phyloP scores from a whole-genome alignment of 2,113 vertebrate species.

The Istiophorus platypterus region DNA sequence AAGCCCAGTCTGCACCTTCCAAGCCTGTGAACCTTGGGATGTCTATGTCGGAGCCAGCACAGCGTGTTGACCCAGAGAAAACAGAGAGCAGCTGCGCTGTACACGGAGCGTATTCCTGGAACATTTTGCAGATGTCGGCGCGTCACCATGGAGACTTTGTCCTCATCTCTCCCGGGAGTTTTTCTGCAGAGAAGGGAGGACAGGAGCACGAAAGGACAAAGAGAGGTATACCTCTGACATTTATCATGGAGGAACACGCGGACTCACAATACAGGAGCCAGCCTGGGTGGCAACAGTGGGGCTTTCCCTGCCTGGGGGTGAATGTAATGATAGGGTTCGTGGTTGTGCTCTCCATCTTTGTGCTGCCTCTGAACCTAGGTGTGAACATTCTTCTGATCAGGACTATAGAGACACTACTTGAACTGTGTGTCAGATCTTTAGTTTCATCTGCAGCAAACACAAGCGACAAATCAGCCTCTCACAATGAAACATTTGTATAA shows the following conservation, averaged over 20 bases:
- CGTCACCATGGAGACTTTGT: slow-evolving; percentile 57
- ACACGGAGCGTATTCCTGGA: slow-evolving; percentile 54
- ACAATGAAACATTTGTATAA: slow-evolving; percentile 39
- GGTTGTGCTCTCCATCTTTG: slow-evolving; percentile 66
- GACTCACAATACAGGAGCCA: slow-evolving; percentile 26
- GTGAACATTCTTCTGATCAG: slow-evolving; percentile 80
- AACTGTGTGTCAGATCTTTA: slow-evolving; percentile 50
- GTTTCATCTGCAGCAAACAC: slow-evolving; percentile 12
- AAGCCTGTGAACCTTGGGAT: slow-evolving; percentile 18
- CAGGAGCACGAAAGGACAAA: slow-evolving; percentile 43
- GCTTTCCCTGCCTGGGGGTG: slow-evolving; percentile 66
- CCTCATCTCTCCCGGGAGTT: slow-evolving; percentile 41
- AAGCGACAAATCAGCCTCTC: background rate
- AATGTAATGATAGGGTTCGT: slow-evolving; percentile 73
- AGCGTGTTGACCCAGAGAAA: slow-evolving; percentile 71
- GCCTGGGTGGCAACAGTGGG: slow-evolving; percentile 36
- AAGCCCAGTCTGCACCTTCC: background rate
- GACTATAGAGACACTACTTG: slow-evolving; percentile 72
- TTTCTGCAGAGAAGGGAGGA: slow-evolving; percentile 43
- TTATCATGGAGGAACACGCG: slow-evolving; percentile 16
- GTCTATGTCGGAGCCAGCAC: slow-evolving; percentile 15
- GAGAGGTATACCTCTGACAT: slow-evolving; percentile 42
- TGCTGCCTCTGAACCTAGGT: slow-evolving; percentile 79
- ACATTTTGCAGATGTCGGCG: slow-evolving; percentile 41
- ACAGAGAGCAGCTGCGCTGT: slow-evolving; percentile 64